Evolutionary conservation across 2,797 vertebrate genomes (phyloP).

Genomic region (Botia almorhae): DNA sequence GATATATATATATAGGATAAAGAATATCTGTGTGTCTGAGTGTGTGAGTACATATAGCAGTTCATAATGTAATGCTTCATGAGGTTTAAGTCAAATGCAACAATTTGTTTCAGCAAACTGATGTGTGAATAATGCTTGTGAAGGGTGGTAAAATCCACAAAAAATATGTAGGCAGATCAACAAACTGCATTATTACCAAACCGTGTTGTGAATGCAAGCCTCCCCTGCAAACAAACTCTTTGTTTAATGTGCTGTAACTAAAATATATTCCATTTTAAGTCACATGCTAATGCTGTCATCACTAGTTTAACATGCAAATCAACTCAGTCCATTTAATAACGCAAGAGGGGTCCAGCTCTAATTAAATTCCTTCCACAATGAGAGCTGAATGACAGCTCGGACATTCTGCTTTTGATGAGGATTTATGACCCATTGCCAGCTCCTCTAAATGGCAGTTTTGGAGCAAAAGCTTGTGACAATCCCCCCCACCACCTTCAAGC

Average conservation of each 20-base stretch:
- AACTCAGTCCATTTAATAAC: slow-evolving; percentile 62
- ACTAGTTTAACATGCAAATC: slow-evolving; percentile 43
- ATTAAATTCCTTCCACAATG: slow-evolving; percentile 79
- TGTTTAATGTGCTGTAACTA: slow-evolving; percentile 31
- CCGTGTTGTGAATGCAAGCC: slow-evolving; percentile 17
- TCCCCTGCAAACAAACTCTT: slow-evolving; percentile 30
- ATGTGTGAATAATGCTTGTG: slow-evolving; percentile 70
- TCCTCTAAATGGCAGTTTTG: slow-evolving; percentile 80
- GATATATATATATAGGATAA: no score
- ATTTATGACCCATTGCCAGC: slow-evolving; percentile 82
- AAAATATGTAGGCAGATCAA: slow-evolving; percentile 73
- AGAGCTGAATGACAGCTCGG: slow-evolving; percentile 75
- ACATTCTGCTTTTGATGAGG: slow-evolving; percentile 80
- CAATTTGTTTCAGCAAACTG: slow-evolving; percentile 80
- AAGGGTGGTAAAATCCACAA: slow-evolving; percentile 71
- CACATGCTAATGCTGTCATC: slow-evolving; percentile 38
- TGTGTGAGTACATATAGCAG: slow-evolving; percentile 9
- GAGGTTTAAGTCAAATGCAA: slow-evolving; percentile 73
- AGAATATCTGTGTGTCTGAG: no score
- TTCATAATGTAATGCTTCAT: slow-evolving; percentile 71
- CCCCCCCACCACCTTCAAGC: slow-evolving; percentile 40
- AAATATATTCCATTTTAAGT: slow-evolving; percentile 26
- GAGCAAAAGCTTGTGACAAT: slow-evolving; percentile 52
- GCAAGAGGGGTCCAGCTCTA: slow-evolving; percentile 77
- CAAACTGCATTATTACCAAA: slow-evolving; percentile 67